Evolutionary conservation across 2,113 vertebrate species (phyloP).

Genomic region (Crypturellus undulatus): DNA sequence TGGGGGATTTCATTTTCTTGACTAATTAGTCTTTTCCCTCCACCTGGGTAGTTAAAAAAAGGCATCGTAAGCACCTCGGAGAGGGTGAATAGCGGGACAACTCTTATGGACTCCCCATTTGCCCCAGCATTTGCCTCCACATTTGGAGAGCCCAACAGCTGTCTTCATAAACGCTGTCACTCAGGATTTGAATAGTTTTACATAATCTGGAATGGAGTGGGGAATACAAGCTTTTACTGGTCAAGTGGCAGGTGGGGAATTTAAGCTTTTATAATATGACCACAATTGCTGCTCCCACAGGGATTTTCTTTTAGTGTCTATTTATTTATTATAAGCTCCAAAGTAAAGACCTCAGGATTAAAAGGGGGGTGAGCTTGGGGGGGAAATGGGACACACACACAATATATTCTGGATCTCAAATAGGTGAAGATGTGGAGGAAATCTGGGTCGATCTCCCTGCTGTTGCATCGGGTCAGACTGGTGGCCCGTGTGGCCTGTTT

Average conservation of each 20-base stretch:
- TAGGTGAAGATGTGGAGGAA: background rate
- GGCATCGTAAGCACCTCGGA: background rate
- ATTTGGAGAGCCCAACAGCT: slow-evolving; percentile 41
- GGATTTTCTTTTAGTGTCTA: slow-evolving; percentile 64
- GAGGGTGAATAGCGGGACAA: background rate
- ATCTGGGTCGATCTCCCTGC: background rate
- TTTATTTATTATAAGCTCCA: slow-evolving; percentile 51
- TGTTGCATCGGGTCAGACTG: fast-evolving
- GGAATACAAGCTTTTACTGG: slow-evolving; percentile 47
- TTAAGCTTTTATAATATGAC: slow-evolving; percentile 50
- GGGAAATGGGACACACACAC: background rate
- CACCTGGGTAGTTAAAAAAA: background rate
- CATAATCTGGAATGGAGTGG: slow-evolving; percentile 61
- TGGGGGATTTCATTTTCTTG: background rate
- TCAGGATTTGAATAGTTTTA: slow-evolving; percentile 75
- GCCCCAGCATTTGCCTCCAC: background rate
- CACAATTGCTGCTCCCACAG: slow-evolving; percentile 57
- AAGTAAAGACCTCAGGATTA: slow-evolving; percentile 36
- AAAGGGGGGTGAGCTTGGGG: background rate
- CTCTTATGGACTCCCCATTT: background rate
- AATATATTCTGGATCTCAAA: background rate
- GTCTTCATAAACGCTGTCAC: slow-evolving; percentile 64
- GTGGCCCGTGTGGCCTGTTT: background rate
- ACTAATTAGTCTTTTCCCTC: background rate
- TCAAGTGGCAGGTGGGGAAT: slow-evolving; percentile 71